Evolutionary conservation across 2,888 invertebrate genomes (phyloP).

Genomic region (Brenthis hecate): DNA sequence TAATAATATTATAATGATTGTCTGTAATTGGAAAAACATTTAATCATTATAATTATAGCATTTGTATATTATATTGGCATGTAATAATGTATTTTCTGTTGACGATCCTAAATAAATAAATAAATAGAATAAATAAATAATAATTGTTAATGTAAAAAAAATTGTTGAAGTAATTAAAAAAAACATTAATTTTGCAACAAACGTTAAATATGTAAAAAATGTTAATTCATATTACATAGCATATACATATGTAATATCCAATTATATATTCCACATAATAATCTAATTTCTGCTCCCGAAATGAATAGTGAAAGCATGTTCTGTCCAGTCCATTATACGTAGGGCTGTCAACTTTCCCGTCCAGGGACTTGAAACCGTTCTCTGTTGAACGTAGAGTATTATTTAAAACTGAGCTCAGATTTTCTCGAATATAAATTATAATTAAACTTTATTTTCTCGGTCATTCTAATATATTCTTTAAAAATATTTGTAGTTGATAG

Average conservation of each 20-base stretch:
- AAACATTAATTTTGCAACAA: neutral
- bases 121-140: no score
- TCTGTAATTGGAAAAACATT: no score
- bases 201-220: neutral
- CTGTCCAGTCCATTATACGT: conserved; percentile 10
- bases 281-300: conserved; percentile 33
- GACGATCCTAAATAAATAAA: no score
- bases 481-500: conserved; percentile 4
- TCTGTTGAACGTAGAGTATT: conserved; percentile 18
- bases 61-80: no score
- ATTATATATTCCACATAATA: conserved; percentile 31
- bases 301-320: conserved; percentile 25
- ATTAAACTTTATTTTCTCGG: conserved; percentile 22
- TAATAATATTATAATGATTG: no score
- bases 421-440: conserved; percentile 18
- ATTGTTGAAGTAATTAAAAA: no score
- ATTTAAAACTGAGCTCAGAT: conserved; percentile 18
- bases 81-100: no score
- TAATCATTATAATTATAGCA: no score
- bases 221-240: conserved; percentile 16
- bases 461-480: conserved; percentile 20
- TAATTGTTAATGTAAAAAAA: no score
- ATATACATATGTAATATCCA: conserved; percentile 23
- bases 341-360: conserved; percentile 26
- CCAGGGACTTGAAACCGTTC: neutral